Percentiles rank a stretch among this genome's conserved stretches.
Evolutionary conservation across 1,140 invertebrate species (phyloP).

Genomic region (Drosophila hydei): DNA sequence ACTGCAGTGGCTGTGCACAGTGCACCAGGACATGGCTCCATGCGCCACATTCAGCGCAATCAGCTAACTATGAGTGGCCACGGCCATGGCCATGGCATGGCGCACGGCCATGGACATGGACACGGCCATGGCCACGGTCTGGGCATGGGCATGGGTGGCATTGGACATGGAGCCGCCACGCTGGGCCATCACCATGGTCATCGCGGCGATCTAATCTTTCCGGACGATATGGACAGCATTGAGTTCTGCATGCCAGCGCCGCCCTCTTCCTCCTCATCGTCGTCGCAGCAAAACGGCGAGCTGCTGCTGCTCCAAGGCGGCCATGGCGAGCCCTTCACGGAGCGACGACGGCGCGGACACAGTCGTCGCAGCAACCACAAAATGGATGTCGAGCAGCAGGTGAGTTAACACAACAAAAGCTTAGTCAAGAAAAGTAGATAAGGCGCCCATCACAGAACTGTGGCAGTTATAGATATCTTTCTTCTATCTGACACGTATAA

Average conservation of each 20-base stretch:
- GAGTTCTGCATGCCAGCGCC: constrained; percentile 78
- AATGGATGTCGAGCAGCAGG: constrained; percentile 82
- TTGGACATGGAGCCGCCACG: constrained; percentile 52
- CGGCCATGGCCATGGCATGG: constrained; percentile 24
- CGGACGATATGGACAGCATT: constrained; percentile 80
- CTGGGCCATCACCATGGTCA: constrained; percentile 66
- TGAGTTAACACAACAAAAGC: constrained; percentile 23
- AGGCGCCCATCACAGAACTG: too few species aligned
- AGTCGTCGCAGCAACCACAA: constrained; percentile 80
- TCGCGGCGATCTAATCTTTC: constrained; percentile 72
- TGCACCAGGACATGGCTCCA: constrained; percentile 53
- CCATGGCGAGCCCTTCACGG: constrained; percentile 74
- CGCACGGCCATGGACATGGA: constrained; percentile 34
- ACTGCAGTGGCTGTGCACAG: constrained; percentile 65
- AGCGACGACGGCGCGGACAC: constrained; percentile 70
- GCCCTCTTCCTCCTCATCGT: constrained; percentile 54
- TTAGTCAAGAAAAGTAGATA: too few species aligned
- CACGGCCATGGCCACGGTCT: constrained; percentile 29
- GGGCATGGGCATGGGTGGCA: constrained; percentile 22
- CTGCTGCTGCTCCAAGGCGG: constrained; percentile 62
- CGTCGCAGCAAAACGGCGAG: constrained; percentile 68
- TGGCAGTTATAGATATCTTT: too few species aligned
- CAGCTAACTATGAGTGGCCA: constrained; percentile 55
- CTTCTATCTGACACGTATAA: too few species aligned
- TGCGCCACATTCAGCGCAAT: constrained; percentile 57